phyloP scores from a whole-genome alignment of 2,797 vertebrate genomes.

The Cyprinella venusta region DNA sequence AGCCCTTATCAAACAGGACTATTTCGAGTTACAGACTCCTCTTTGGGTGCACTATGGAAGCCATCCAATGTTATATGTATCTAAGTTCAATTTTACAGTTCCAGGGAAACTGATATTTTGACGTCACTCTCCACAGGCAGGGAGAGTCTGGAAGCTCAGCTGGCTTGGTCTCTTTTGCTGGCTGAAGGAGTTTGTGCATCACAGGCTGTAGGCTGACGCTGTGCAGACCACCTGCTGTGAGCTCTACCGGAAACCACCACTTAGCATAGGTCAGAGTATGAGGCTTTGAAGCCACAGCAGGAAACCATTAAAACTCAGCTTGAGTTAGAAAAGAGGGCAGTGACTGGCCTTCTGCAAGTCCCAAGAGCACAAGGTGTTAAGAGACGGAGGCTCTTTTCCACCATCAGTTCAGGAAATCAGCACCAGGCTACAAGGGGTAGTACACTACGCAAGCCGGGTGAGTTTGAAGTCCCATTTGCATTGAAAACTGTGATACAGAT shows the following conservation, averaged over 20 bases:
- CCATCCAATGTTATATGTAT: background rate
- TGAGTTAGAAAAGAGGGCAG: conserved; percentile 23
- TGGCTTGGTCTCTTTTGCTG: conserved; percentile 13
- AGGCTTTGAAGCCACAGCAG: conserved; percentile 42
- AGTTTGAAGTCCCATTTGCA: conserved; percentile 2
- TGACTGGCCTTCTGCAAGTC: background rate
- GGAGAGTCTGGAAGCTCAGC: background rate
- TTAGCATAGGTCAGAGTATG: conserved; percentile 39
- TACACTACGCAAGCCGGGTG: too few relatives aligned
- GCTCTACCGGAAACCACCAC: conserved; percentile 43
- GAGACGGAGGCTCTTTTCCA: conserved; percentile 19
- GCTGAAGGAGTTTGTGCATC: conserved; percentile 37
- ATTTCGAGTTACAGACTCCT: background rate
- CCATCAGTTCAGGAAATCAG: conserved; percentile 36
- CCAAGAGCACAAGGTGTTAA: conserved; percentile 31
- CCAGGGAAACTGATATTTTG: background rate
- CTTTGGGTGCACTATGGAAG: background rate
- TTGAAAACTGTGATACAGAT: conserved; percentile 20
- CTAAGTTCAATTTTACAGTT: background rate
- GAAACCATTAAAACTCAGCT: conserved; percentile 31
- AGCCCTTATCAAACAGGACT: background rate
- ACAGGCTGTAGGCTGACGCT: conserved; percentile 22
- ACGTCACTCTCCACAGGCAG: background rate
- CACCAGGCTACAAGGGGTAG: conserved; percentile 7
- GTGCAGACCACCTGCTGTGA: conserved; percentile 34